Conservation (phyloP, 1,140 invertebrate species). For the Drosophila orosa region DNA sequence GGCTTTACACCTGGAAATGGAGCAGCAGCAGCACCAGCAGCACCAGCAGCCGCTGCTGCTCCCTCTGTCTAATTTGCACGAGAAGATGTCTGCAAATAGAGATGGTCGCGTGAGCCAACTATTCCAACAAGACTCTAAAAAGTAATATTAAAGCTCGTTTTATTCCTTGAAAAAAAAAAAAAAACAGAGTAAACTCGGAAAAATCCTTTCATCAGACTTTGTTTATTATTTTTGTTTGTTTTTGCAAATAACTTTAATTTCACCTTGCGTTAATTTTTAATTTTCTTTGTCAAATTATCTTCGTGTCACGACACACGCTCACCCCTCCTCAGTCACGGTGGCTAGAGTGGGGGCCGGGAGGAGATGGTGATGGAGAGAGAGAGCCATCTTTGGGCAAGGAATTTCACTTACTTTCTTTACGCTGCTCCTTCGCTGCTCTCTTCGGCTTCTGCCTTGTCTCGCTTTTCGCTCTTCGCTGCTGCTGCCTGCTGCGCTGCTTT, state of each 20-base stretch:
- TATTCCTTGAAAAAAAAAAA: no score
- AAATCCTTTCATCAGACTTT: background rate
- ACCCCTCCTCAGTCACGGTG: constrained; percentile 13
- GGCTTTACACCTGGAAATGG: constrained; percentile 73
- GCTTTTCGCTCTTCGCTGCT: constrained; percentile 31
- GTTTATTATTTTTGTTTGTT: background rate
- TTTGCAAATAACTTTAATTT: background rate
- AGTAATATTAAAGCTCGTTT: background rate
- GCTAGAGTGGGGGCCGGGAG: constrained; percentile 10
- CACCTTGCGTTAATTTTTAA: no score
- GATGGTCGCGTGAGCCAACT: constrained; percentile 9
- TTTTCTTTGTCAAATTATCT: no score
- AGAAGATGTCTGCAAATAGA: constrained; percentile 29
- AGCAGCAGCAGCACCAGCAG: constrained; percentile 55
- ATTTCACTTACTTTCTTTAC: constrained; percentile 80
- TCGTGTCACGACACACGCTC: background rate
- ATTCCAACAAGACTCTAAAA: background rate
- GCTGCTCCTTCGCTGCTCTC: constrained; percentile 29
- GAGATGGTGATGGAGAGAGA: no score
- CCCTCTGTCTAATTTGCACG: constrained; percentile 46
- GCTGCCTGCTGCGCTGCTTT: constrained; percentile 12
- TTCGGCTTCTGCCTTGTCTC: constrained; percentile 21
- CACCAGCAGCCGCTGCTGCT: no score
- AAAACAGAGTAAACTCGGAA: no score
- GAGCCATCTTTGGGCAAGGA: constrained; percentile 76